phyloP scores from a whole-genome alignment of 2,888 invertebrate species.

The Odiellus spinosus region DNA sequence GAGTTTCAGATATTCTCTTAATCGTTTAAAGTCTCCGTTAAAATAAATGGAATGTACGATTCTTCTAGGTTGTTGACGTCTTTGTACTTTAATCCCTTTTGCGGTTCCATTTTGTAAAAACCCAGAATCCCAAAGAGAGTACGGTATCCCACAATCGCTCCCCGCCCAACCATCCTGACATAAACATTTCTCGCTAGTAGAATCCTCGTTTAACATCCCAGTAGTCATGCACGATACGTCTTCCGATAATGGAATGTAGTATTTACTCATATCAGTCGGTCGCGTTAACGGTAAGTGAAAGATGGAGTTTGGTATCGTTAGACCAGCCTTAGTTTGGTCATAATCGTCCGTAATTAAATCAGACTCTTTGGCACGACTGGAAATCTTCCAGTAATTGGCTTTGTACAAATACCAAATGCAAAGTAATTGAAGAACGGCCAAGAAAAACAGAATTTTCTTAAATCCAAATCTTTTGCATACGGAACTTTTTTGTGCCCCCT shows the following conservation, averaged over 20 bases:
- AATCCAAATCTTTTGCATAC: background rate
- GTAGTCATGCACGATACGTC: constrained; percentile 9
- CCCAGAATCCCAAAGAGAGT: constrained; percentile 13
- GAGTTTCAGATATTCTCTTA: constrained; percentile 9
- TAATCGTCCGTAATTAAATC: background rate
- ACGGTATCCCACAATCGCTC: constrained; percentile 15
- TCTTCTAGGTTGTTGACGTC: constrained; percentile 11
- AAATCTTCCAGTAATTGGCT: background rate
- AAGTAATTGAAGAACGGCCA: background rate
- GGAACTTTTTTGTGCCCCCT: too few species aligned
- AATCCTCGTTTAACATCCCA: constrained; percentile 6
- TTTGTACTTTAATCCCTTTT: constrained; percentile 7
- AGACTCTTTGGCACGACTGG: background rate
- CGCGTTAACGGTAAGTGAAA: constrained; percentile 12
- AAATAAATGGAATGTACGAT: constrained; percentile 9
- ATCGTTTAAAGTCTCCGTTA: constrained; percentile 7
- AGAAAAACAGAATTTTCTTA: background rate
- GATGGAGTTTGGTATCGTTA: background rate
- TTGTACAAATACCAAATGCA: background rate
- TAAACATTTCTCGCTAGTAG: constrained; percentile 6
- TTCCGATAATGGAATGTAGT: constrained; percentile 8
- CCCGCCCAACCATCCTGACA: constrained; percentile 12
- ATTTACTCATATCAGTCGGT: constrained; percentile 8
- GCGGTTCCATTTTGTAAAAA: constrained; percentile 10
- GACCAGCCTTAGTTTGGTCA: background rate